These are phyloP conservation scores for Zaprionus ghesquierei DNA, from an alignment of 1,140 invertebrate genomes.

Conservation along the genomic window DNA sequence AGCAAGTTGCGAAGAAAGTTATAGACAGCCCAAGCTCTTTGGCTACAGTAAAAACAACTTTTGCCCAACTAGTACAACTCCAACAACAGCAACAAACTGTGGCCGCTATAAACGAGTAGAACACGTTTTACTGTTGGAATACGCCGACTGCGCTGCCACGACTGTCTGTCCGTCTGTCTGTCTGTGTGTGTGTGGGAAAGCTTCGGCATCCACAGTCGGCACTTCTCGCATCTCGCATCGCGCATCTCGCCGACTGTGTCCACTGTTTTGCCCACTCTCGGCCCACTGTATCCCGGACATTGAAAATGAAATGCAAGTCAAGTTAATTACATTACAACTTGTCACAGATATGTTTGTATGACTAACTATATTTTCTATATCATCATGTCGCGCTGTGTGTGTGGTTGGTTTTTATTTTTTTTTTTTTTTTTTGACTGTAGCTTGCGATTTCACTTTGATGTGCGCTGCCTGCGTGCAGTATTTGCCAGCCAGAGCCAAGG, in stretches of 20 bases:
- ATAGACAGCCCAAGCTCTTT: conserved; percentile 57
- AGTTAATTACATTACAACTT: conserved; percentile 71
- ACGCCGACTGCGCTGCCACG: conserved; percentile 25
- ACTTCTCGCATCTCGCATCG: conserved; percentile 20
- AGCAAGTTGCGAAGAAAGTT: conserved; percentile 74
- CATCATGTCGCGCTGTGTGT: not conserved
- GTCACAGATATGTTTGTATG: conserved; percentile 52
- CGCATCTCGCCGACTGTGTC: too few relatives aligned
- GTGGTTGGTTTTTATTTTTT: too few relatives aligned
- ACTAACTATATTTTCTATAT: conserved; percentile 31
- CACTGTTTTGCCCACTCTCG: conserved; percentile 57
- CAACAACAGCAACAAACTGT: conserved; percentile 16
- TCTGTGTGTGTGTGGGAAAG: conserved; percentile 65
- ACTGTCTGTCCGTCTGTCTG: conserved; percentile 14
- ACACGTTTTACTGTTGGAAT: conserved; percentile 77
- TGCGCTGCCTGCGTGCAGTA: conserved; percentile 6
- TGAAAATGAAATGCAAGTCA: conserved; percentile 75
- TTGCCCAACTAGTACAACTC: conserved; percentile 64
- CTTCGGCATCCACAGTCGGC: conserved; percentile 46
- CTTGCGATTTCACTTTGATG: conserved; percentile 72
- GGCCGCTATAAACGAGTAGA: conserved; percentile 70
- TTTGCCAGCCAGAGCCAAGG: conserved; percentile 32
- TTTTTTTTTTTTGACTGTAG: conserved; percentile 28
- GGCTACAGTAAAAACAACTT: conserved; percentile 79
- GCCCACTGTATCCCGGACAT: conserved; percentile 65